Evolutionary conservation across 2,113 vertebrate species (phyloP).

Genomic region (Carassius carassius): DNA sequence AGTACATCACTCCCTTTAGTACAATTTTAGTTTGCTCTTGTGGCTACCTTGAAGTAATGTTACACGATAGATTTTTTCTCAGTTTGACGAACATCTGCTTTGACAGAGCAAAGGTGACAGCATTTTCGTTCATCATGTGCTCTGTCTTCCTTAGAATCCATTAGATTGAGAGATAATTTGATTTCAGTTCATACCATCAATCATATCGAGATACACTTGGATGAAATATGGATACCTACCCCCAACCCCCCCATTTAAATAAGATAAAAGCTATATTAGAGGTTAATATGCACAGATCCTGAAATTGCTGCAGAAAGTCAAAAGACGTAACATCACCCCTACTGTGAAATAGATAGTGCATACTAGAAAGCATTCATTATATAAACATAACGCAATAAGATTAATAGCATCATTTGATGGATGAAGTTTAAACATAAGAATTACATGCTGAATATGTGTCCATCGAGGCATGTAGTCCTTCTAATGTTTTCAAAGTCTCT

Average conservation of each 20-base stretch:
- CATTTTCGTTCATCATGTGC: slow-evolving; percentile 29
- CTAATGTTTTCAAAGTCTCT: slow-evolving; percentile 1
- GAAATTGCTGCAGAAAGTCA: slow-evolving; percentile 26
- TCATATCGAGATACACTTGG: slow-evolving; percentile 39
- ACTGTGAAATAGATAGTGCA: slow-evolving; percentile 29
- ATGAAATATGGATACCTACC: not conserved
- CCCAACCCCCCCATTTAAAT: slow-evolving; percentile 11
- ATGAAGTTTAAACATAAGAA: slow-evolving; percentile 26
- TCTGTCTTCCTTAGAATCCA: slow-evolving; percentile 31
- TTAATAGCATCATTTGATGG: slow-evolving; percentile 36
- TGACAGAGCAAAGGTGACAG: slow-evolving; percentile 28
- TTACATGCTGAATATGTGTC: slow-evolving; percentile 28
- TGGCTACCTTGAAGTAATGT: not conserved
- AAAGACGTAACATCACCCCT: slow-evolving; percentile 26
- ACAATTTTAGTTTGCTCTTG: too few species aligned
- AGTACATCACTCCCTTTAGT: not conserved
- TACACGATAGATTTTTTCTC: not conserved
- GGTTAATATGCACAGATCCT: slow-evolving; percentile 15
- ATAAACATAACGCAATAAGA: slow-evolving; percentile 27
- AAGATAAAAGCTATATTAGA: slow-evolving; percentile 1
- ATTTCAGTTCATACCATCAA: slow-evolving; percentile 44
- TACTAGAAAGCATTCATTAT: slow-evolving; percentile 36
- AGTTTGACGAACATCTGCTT: slow-evolving; percentile 3
- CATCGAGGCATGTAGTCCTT: slow-evolving; percentile 15
- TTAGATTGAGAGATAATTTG: slow-evolving; percentile 47